Base-by-base conservation (phyloP, 2,888 invertebrate genomes). In the Synergus itoensis region DNA sequence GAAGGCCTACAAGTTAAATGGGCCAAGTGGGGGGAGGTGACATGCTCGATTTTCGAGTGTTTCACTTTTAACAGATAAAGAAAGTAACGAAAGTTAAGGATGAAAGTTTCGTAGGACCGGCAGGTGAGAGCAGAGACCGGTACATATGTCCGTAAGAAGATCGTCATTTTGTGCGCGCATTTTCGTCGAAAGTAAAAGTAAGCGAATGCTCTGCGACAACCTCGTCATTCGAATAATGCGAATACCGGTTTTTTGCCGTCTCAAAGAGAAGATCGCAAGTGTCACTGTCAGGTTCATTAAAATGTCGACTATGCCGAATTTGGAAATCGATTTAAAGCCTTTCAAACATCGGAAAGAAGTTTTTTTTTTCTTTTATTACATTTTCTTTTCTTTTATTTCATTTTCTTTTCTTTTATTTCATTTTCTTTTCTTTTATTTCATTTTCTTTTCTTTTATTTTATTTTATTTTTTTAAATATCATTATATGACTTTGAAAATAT, bases 41-140 rank as follows among this genome's bases (percentile, higher is more conserved):
- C 0, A 40, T 40, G 73, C 53, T 57, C 36, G 12, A 73, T 73
- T 73, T 53, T 57, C 53, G 53, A 57, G 86, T 88, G 86, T 89
- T 88, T 89, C 88, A 84, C 88, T 89, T 87, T 88, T 87, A 87
- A 85, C 87, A 86, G 88, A 88, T 87, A 90, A 73, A 90, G 89
- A 90, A 90, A 90, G 90, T 88, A 88, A 90, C 86, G 90, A 90
- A 90, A 90, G 90, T 90, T 81, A 80, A 75, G 84, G 89, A 90
- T 88, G 90, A 90, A 90, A 90, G 90, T 90, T 90, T 87, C 78
- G 82, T 84, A 80, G 81, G 81, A 82, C 81, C 83, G 83, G 79
- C 78, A 79, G 48, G 80, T 80, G 69, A 77, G 76, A 77, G 79
- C 76, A 79, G 75, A 53, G n/a, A 73, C 28, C n/a, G 48, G 48